Percentiles rank a stretch among this genome's conserved stretches.
Conservation (phyloP, 2,888 invertebrate genomes). For the Candidula unifasciata region DNA sequence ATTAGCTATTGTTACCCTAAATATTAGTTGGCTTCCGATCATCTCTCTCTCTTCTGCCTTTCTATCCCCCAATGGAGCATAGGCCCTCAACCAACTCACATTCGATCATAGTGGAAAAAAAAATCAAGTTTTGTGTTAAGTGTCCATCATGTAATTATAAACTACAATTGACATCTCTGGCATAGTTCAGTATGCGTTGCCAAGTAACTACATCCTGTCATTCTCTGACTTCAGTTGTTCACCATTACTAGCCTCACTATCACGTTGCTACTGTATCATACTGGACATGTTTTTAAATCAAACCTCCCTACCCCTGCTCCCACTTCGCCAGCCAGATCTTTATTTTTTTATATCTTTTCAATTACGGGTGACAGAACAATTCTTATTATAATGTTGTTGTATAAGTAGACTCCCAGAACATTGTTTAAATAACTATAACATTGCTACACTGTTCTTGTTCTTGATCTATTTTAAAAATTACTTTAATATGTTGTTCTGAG, state of each 20-base stretch:
- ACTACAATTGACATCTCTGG: too few relatives aligned
- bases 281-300: slow-evolving; percentile 14
- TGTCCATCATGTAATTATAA: too few relatives aligned
- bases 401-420: neutral
- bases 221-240: neutral
- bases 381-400: slow-evolving; percentile 20
- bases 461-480: neutral
- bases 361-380: slow-evolving; percentile 31
- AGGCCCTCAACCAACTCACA: too few relatives aligned
- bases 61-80: too few relatives aligned
- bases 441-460: neutral
- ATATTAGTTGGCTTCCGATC: too few relatives aligned
- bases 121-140: too few relatives aligned
- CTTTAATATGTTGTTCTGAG: too few relatives aligned
- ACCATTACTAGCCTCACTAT: neutral
- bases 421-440: neutral
- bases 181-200: neutral
- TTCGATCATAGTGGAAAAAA: too few relatives aligned
- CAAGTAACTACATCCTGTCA: neutral
- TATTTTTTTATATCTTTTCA: slow-evolving; percentile 23
- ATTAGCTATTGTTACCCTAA: too few relatives aligned
- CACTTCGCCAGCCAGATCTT: slow-evolving; percentile 17
- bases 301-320: neutral
- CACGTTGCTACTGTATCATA: slow-evolving; percentile 10
- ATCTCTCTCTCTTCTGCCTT: too few relatives aligned